Evolutionary conservation across 92 coral and sea anemone genomes (phyloP).

Genomic region (Phenganax marumi): DNA sequence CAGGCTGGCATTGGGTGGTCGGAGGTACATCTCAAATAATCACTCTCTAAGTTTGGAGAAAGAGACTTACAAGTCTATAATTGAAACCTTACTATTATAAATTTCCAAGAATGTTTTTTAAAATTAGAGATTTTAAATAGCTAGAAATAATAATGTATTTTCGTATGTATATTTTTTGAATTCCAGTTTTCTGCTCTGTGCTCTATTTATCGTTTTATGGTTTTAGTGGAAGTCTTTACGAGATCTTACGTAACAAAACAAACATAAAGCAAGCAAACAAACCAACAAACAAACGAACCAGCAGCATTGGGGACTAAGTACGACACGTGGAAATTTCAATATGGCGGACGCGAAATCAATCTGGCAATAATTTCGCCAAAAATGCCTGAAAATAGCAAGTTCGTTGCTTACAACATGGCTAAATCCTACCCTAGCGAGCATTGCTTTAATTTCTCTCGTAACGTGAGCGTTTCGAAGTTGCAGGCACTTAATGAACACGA

Average conservation of each 20-base stretch:
- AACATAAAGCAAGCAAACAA: too few relatives aligned
- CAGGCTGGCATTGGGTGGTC: constrained; percentile 61
- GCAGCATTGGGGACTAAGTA: background rate
- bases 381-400: background rate
- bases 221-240: too few relatives aligned
- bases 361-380: background rate
- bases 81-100: constrained; percentile 48
- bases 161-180: too few relatives aligned
- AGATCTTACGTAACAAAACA: too few relatives aligned
- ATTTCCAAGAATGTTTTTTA: background rate
- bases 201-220: too few relatives aligned
- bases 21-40: constrained; percentile 52
- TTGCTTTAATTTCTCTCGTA: constrained; percentile 79
- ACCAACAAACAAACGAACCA: background rate
- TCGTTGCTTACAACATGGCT: constrained; percentile 35
- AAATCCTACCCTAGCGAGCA: constrained; percentile 70
- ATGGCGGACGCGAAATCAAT: background rate
- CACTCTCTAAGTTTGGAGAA: constrained; percentile 67
- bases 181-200: too few relatives aligned
- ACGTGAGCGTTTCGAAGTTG: constrained; percentile 74
- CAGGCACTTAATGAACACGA: constrained; percentile 64
- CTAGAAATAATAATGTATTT: too few relatives aligned
- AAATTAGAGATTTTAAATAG: background rate
- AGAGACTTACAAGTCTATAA: constrained; percentile 63
- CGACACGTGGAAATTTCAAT: background rate